Evolutionary conservation across 2,797 vertebrate species (phyloP).

Genomic region (Clarias fuscus): DNA sequence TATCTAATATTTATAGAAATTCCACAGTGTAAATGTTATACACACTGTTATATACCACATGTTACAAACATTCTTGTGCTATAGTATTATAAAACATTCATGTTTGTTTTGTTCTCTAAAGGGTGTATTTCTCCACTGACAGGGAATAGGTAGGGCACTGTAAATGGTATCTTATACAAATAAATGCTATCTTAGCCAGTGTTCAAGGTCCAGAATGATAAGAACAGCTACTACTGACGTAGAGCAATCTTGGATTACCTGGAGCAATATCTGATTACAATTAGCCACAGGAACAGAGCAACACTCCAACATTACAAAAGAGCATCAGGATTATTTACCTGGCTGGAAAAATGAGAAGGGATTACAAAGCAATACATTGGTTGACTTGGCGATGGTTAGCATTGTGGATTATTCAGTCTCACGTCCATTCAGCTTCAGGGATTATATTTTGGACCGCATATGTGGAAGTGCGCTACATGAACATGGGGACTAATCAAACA

Average conservation of each 20-base stretch:
- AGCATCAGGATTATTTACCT: constrained; percentile 27
- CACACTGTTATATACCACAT: neutral
- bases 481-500: constrained; percentile 60
- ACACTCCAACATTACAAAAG: constrained; percentile 1
- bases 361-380: neutral
- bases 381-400: constrained; percentile 45
- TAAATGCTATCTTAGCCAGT: constrained; percentile 48
- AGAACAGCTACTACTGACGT: constrained; percentile 76
- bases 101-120: constrained; percentile 27
- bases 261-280: constrained; percentile 79
- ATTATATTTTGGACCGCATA: constrained; percentile 70
- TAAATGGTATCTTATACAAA: constrained; percentile 27
- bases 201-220: constrained; percentile 77
- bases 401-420: constrained; percentile 57
- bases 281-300: constrained; percentile 19
- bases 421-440: constrained; percentile 44
- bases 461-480: constrained; percentile 71
- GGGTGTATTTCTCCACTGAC: neutral
- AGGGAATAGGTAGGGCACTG: constrained; percentile 42
- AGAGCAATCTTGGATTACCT: constrained; percentile 75
- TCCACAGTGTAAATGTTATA: neutral
- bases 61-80: neutral
- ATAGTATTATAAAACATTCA: neutral
- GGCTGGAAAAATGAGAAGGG: constrained; percentile 34
- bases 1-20: neutral